Evolutionary conservation across 2,113 vertebrate species (phyloP), one percentile per base, ranked within the genome.

Genomic region (Entomyzon cyanotis): DNA sequence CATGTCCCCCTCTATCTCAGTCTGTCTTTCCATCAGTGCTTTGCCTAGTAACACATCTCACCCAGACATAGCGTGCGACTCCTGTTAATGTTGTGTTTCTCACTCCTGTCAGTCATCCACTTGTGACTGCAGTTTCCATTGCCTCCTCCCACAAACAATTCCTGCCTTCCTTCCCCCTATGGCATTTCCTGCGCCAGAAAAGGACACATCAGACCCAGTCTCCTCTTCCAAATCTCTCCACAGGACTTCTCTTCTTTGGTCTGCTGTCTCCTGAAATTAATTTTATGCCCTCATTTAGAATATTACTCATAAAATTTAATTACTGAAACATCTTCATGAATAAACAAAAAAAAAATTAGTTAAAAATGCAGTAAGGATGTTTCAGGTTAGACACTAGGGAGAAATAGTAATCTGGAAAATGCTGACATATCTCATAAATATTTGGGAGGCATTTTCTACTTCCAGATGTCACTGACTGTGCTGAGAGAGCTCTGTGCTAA

Each of bases 391-490:
- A 94, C 4, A 0, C 35, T 37, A 33, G 55, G 84, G 79, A 67
- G 90, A 93, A 94, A 50, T 2, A 56, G 39, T 55, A 75, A 90
- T 90, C 82, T 85, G 88, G 87, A 95, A 95, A 96, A 86, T 52
- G 82, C 68, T 96, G 90, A 90, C 63, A n/a, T 89, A 76, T 76
- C 75, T 85, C 71, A 80, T 86, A 95, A 96, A 93, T 87, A 94
- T 96, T 94, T 96, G 84, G 80, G 70, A 96, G 28, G 59, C 49
- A 75, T 94, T 96, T 90, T 84, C 88, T 89, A 78, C 64, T 96
- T 96, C 86, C 93, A 96, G 85, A 95, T 96, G 94, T 96, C 79
- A 68, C 9, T 75, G 83, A 33, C 47, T 68, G 30, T 62, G 52
- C 49, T 75, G 86, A 68, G 68, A 91, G 59, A 50, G 56, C 67